These are phyloP conservation scores for Atethmia centrago DNA, from an alignment of 2,888 invertebrate species.

Conservation along the genomic window DNA sequence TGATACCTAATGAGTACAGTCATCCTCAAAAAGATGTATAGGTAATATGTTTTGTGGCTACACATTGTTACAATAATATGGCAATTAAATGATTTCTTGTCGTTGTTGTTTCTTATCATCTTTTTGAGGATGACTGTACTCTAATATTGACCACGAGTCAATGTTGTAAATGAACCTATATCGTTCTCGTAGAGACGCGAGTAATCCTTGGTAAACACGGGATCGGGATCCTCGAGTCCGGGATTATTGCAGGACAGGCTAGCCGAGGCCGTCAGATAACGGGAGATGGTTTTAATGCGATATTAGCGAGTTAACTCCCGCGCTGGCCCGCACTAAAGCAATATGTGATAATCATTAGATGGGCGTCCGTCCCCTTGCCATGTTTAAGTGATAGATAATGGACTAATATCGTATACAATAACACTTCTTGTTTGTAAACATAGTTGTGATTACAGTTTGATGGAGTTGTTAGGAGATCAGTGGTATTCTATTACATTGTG, in stretches of 20 bases:
- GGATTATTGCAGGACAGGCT: slow-evolving; percentile 75
- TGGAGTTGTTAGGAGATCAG: slow-evolving; percentile 59
- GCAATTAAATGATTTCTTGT: neutral
- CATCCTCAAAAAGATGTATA: neutral
- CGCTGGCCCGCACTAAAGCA: slow-evolving; percentile 55
- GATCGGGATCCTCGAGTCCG: slow-evolving; percentile 74
- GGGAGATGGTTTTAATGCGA: slow-evolving; percentile 77
- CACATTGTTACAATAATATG: too few species aligned
- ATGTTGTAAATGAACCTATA: slow-evolving; percentile 66
- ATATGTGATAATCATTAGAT: slow-evolving; percentile 71
- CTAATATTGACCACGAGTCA: slow-evolving; percentile 25
- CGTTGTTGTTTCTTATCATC: neutral
- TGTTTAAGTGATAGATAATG: slow-evolving; percentile 68
- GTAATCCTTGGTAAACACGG: slow-evolving; percentile 80
- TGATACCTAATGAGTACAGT: too few species aligned
- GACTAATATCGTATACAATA: slow-evolving; percentile 59
- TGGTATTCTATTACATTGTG: slow-evolving; percentile 42
- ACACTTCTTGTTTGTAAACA: slow-evolving; percentile 60
- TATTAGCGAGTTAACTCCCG: slow-evolving; percentile 80
- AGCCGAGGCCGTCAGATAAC: slow-evolving; percentile 77
- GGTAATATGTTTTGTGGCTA: neutral
- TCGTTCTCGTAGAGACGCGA: slow-evolving; percentile 73
- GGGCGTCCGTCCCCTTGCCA: slow-evolving; percentile 62
- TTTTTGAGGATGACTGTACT: neutral
- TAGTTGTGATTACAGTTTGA: slow-evolving; percentile 60